These are phyloP conservation scores for Halesus radiatus DNA, from an alignment of 1,140 invertebrate genomes.

Conservation along the genomic window DNA sequence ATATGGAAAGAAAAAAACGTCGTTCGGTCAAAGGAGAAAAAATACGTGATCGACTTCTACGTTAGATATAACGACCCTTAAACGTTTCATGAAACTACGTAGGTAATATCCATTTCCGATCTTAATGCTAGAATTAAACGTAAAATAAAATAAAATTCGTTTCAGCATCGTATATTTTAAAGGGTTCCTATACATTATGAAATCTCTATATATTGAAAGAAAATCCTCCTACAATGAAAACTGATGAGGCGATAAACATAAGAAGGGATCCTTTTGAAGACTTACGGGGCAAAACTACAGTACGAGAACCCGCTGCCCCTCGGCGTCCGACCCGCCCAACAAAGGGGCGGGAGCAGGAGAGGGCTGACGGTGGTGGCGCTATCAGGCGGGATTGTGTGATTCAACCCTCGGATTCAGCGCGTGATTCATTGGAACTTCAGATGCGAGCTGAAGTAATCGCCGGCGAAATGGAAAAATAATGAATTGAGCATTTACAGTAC, in stretches of 20 bases:
- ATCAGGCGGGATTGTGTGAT: background rate
- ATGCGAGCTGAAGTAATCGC: conserved; percentile 48
- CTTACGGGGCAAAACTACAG: conserved; percentile 1
- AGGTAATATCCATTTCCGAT: no score
- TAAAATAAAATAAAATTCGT: no score
- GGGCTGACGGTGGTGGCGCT: background rate
- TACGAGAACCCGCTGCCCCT: background rate
- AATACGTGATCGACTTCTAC: no score
- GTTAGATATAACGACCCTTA: no score
- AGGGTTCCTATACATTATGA: conserved; percentile 11
- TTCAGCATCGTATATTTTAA: conserved; percentile 1
- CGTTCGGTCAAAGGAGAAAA: no score
- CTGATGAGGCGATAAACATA: conserved; percentile 51
- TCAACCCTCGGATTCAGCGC: background rate
- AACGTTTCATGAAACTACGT: no score
- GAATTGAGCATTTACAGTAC: conserved; percentile 11
- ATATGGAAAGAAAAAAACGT: no score
- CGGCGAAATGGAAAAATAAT: conserved; percentile 44
- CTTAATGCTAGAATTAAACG: no score
- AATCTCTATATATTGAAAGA: conserved; percentile 43
- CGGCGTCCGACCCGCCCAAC: background rate
- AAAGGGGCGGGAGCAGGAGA: background rate
- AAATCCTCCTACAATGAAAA: conserved; percentile 51
- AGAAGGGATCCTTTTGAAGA: conserved; percentile 38
- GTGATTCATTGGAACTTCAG: conserved; percentile 39